phyloP scores from a whole-genome alignment of 2,888 invertebrate genomes.

The Tachystola acroxantha region DNA sequence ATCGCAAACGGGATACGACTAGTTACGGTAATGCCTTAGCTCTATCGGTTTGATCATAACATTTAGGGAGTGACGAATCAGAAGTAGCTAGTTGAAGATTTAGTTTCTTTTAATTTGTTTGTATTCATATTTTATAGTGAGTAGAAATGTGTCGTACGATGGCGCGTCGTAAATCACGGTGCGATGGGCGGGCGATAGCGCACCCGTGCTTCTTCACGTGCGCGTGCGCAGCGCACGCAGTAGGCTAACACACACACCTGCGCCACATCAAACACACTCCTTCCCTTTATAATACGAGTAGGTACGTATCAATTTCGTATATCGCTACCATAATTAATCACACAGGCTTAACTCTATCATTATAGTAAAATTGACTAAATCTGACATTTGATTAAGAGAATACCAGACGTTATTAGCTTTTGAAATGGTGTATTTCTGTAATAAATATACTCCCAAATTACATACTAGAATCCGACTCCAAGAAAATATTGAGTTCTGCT shows the following conservation, averaged over 20 bases:
- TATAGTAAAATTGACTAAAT: constrained; percentile 68
- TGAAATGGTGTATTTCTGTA: constrained; percentile 40
- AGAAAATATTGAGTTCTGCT: constrained; percentile 25
- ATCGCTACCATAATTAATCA: constrained; percentile 59
- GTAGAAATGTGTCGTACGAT: constrained; percentile 45
- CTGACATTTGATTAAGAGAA: constrained; percentile 73
- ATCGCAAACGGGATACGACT: constrained; percentile 10
- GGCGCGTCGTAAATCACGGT: constrained; percentile 59
- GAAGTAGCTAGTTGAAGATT: constrained; percentile 10
- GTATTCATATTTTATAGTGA: constrained; percentile 26
- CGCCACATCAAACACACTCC: constrained; percentile 22
- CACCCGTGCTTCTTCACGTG: constrained; percentile 37
- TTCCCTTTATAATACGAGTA: constrained; percentile 41
- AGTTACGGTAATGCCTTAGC: constrained; percentile 3
- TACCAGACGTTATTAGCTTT: constrained; percentile 35
- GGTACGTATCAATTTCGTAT: constrained; percentile 46
- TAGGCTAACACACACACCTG: constrained; percentile 19
- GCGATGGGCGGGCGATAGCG: constrained; percentile 63
- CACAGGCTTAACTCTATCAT: constrained; percentile 55
- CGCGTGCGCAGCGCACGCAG: constrained; percentile 26
- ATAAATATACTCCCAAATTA: constrained; percentile 41
- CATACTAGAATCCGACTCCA: constrained; percentile 24
- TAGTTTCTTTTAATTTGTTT: constrained; percentile 29
- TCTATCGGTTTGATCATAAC: constrained; percentile 1
- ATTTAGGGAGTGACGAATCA: background rate